These are phyloP conservation scores for Pycnonotus jocosus DNA, from an alignment of 2,113 vertebrate species.

Conservation along the genomic window DNA sequence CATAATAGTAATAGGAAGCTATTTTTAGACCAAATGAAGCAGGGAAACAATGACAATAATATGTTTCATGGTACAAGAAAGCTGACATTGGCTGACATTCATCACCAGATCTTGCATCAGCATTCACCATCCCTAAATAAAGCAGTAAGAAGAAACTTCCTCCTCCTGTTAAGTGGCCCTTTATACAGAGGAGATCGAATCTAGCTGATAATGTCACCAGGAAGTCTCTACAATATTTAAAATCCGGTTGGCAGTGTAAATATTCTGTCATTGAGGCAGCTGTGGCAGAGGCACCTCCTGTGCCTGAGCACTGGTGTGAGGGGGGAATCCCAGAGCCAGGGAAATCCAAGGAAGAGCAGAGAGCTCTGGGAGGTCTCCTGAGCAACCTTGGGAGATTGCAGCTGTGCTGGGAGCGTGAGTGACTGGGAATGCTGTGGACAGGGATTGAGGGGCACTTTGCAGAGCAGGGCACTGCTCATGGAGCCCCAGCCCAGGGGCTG, in stretches of 20 bases:
- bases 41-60: background rate
- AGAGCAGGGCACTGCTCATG: background rate
- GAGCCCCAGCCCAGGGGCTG: background rate
- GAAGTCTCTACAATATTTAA: background rate
- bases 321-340: background rate
- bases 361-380: background rate
- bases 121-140: background rate
- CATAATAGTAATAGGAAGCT: background rate
- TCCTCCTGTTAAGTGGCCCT: background rate
- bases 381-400: background rate
- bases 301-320: background rate
- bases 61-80: background rate
- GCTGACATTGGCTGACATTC: background rate
- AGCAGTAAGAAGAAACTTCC: background rate
- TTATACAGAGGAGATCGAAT: background rate
- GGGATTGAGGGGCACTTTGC: background rate
- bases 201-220: background rate
- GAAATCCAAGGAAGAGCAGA: background rate
- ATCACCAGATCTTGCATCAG: background rate
- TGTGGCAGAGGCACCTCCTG: background rate
- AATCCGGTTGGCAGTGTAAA: background rate
- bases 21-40: background rate
- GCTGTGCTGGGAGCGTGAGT: background rate
- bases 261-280: background rate
- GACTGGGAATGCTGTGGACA: background rate